Evolutionary conservation across 1,140 invertebrate genomes (phyloP), one percentile per base, ranked within the genome.

Genomic region (Goniozus legneri): DNA sequence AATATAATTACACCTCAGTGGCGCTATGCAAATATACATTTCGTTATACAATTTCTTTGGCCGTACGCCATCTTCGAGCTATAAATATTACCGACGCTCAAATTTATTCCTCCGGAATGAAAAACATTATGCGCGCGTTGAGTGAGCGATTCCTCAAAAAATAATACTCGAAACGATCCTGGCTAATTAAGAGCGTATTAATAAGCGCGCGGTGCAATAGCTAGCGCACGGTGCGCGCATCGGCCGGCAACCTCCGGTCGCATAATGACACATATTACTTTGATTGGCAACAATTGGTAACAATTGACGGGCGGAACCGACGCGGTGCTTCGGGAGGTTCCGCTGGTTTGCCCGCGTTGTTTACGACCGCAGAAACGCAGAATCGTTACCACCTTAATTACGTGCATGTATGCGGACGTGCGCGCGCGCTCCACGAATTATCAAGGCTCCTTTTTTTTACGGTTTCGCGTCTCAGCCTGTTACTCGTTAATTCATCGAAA

Each of bases 241-340:
- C n/a, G 58, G 62, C 60, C 62, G 57, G 60, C 60, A 65, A 60
- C 62, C 66, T 64, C n/a, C n/a, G 56, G 58, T 57, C 58, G 38
- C 45, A 54, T 73, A 74, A 74, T 73, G 65, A 74, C 71, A 73
- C 67, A 65, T 67, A 73, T 74, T 72, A 72, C 69, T 67, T 61
- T 71, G 69, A 73, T 73, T 73, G 68, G 69, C 52, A 73, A 73
- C 68, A 71, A 73, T 73, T 71, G 67, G 69, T 71, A 73, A 72
- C 69, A 74, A 74, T 74, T 72, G 69, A 72, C 71, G 71, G 71
- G 71, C 69, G 71, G 68, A 63, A 66, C 69, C 64, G n/a, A n/a
- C n/a, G n/a, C n/a, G n/a, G 53, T 50, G 47, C 47, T 52, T 56
- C 51, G 65, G n/a, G 48, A 68, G 68, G 71, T 71, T 74, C 67